Evolutionary conservation across 2,113 vertebrate species (phyloP), one percentile per base, ranked within the genome.

Genomic region (Osmerus eperlanus): DNA sequence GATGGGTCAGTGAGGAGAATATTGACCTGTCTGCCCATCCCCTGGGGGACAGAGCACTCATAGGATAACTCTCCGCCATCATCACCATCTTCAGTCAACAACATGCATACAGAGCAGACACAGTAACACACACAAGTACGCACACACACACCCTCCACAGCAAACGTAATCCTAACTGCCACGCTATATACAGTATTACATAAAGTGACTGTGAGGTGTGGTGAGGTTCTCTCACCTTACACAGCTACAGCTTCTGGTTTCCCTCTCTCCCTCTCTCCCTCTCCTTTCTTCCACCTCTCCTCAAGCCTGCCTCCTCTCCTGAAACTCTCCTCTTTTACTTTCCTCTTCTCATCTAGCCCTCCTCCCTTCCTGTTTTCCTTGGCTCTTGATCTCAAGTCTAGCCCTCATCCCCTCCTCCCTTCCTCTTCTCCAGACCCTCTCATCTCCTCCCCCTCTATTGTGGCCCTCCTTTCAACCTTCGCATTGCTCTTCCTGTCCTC

Each of bases 191-290:
- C 79, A 78, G 72, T 61, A 58, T 81, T 83, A 85, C 70, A 32
- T 80, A 81, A 86, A 70, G 71, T 65, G 18, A 51, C 65, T 67
- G 25, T 80, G 62, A 79, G 70, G 68, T 58, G 53, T 4, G 68
- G 47, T 28, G 54, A 59, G 52, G 61, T 53, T 75, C 64, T 71
- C 74, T 75, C 29, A 68, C 67, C 66, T 74, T 18, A 47, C 25
- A 47, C 58, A 61, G 47, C 53, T 2, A 2, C 56, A 70, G 59
- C 15, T 25, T n/a, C 74, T 72, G 56, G 62, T 65, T 64, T 74
- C 32, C 23, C 28, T 70, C 59, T 68, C 12, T 59, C 29, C 55
- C 51, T 61, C 15, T 13, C 58, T 29, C 28, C 55, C 47, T 28
- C 25, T 28, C 25, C 25, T 51, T 15, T 61, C 41, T 70, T 12